phyloP scores from a whole-genome alignment of 2,797 vertebrate species.

The Decapterus maruadsi region DNA sequence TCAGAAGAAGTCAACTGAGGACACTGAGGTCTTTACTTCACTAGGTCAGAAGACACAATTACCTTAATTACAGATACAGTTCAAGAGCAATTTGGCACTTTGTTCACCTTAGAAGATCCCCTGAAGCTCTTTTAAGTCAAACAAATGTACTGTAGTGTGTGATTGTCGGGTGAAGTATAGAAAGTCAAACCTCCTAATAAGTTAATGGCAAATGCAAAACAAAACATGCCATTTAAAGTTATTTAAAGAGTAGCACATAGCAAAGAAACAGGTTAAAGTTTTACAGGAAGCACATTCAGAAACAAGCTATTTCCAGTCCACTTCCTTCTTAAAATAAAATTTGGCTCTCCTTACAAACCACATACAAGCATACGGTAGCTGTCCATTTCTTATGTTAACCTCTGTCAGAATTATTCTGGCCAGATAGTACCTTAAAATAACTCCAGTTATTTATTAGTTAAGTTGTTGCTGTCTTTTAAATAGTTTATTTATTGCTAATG shows the following conservation, averaged over 20 bases:
- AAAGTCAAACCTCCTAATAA: neutral
- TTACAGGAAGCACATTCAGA: neutral
- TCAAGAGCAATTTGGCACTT: neutral
- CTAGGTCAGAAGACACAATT: neutral
- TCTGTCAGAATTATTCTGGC: too few relatives aligned
- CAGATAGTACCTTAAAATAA: neutral
- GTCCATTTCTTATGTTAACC: too few relatives aligned
- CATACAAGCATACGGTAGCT: neutral
- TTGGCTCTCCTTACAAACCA: neutral
- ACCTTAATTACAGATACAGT: neutral
- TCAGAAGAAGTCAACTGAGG: neutral
- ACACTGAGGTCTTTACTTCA: neutral
- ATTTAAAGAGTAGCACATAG: neutral
- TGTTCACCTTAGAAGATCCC: neutral
- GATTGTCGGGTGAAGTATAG: neutral
- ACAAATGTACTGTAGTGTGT: neutral
- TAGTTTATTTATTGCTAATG: neutral
- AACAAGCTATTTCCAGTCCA: neutral
- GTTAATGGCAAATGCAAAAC: neutral
- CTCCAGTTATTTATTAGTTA: too few relatives aligned
- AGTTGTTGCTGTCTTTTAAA: neutral
- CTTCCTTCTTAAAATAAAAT: conserved; percentile 1
- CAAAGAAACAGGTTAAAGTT: neutral
- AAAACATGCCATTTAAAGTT: conserved; percentile 11
- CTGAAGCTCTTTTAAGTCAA: neutral